Evolutionary conservation across 2,888 invertebrate species (phyloP).

Genomic region (Stenodera caucasica): DNA sequence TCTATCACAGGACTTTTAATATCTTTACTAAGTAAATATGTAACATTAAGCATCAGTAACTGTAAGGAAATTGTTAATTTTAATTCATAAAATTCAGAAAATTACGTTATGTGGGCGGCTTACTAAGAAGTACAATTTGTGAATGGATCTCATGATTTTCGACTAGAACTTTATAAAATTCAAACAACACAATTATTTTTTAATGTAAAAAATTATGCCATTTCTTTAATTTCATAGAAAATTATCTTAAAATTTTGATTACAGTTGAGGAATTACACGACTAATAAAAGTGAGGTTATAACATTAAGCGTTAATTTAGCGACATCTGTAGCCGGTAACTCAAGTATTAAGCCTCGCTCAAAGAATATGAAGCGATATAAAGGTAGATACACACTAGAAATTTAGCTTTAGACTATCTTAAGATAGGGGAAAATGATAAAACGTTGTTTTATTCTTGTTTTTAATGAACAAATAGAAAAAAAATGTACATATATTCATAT

Average conservation of each 20-base stretch:
- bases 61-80: not conserved
- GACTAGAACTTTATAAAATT: not conserved
- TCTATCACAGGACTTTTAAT: slow-evolving; percentile 59
- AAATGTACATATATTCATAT: slow-evolving; percentile 21
- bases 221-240: not conserved
- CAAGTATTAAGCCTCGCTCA: too few relatives aligned
- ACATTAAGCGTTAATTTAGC: too few relatives aligned
- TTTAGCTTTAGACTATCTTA: too few relatives aligned
- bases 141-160: not conserved
- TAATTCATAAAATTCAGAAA: not conserved
- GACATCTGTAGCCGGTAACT: too few relatives aligned
- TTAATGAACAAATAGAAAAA: slow-evolving; percentile 30
- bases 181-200: too few relatives aligned
- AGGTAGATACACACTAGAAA: too few relatives aligned
- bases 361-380: too few relatives aligned
- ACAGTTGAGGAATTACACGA: too few relatives aligned
- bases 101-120: not conserved
- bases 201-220: not conserved
- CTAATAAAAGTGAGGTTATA: too few relatives aligned
- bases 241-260: too few relatives aligned
- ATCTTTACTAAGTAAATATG: slow-evolving; percentile 22
- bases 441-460: not conserved
- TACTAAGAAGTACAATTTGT: not conserved
- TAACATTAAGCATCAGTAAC: not conserved
- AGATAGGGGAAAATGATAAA: too few relatives aligned